phyloP scores from a whole-genome alignment of 1,140 invertebrate genomes.

The Campoletis sonorensis region DNA sequence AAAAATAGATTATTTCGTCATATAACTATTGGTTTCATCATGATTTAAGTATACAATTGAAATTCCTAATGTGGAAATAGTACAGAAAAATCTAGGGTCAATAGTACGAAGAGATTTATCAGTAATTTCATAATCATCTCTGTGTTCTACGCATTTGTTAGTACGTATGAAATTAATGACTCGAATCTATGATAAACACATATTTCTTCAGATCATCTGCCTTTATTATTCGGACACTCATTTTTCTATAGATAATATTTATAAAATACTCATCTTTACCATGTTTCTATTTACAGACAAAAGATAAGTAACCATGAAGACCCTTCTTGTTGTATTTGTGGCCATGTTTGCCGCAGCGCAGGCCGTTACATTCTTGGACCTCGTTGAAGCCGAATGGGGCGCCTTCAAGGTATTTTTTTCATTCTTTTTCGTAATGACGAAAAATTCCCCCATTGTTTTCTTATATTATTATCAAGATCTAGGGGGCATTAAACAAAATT shows the following conservation, averaged over 20 bases:
- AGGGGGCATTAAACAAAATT: too few relatives aligned
- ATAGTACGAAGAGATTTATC: background rate
- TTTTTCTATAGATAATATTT: background rate
- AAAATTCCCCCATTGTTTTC: too few relatives aligned
- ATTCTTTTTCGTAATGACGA: background rate
- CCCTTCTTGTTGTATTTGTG: constrained; percentile 73
- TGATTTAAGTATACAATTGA: background rate
- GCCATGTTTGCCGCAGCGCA: constrained; percentile 73
- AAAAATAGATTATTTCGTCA: too few relatives aligned
- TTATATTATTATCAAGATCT: too few relatives aligned
- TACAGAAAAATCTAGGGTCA: background rate
- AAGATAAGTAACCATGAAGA: constrained; percentile 70
- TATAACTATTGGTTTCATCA: background rate
- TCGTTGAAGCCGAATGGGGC: constrained; percentile 86
- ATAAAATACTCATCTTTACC: background rate
- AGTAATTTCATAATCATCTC: background rate
- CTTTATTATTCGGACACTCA: background rate
- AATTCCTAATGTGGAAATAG: background rate
- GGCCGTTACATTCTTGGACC: constrained; percentile 82
- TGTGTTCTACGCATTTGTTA: background rate
- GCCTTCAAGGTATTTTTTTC: constrained; percentile 83
- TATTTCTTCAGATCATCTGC: background rate
- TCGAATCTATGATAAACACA: constrained; percentile 1
- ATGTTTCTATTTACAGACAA: background rate
- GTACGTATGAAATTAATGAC: background rate